These are phyloP conservation scores for Epinephelus moara DNA, from an alignment of 2,113 vertebrate genomes.

Conservation along the genomic window DNA sequence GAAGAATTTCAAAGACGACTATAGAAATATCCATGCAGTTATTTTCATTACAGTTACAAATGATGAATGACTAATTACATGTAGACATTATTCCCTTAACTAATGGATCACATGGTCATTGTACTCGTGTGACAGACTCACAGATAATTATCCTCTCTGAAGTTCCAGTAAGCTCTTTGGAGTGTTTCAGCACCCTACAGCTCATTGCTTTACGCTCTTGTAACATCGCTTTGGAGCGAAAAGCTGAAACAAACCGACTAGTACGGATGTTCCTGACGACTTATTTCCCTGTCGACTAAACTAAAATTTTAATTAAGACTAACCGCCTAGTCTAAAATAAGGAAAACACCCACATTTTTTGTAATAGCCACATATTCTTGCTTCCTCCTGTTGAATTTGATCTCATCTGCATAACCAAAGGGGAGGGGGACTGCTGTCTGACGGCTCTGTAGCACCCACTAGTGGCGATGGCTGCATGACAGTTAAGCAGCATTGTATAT, in stretches of 20 bases:
- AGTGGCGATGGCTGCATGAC: too few relatives aligned
- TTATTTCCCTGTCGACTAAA: too few relatives aligned
- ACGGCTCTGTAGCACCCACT: too few relatives aligned
- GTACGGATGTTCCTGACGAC: too few relatives aligned
- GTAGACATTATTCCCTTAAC: background rate
- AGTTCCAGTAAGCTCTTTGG: background rate
- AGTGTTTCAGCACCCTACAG: background rate
- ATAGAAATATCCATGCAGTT: conserved; percentile 30
- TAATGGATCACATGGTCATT: background rate
- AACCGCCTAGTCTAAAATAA: too few relatives aligned
- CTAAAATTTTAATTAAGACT: too few relatives aligned
- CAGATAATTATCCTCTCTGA: background rate
- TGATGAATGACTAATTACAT: background rate
- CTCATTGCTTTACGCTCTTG: background rate
- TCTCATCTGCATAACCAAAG: too few relatives aligned
- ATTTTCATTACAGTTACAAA: conserved; percentile 16
- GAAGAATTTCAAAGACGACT: conserved; percentile 9
- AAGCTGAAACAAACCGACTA: background rate
- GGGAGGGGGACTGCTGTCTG: too few relatives aligned
- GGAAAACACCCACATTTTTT: too few relatives aligned
- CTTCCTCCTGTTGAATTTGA: too few relatives aligned
- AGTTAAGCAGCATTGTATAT: too few relatives aligned
- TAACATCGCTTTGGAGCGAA: background rate
- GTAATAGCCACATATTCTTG: too few relatives aligned
- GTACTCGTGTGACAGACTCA: background rate